Conservation (phyloP, 2,888 invertebrate species). For the Cancer borealis region DNA sequence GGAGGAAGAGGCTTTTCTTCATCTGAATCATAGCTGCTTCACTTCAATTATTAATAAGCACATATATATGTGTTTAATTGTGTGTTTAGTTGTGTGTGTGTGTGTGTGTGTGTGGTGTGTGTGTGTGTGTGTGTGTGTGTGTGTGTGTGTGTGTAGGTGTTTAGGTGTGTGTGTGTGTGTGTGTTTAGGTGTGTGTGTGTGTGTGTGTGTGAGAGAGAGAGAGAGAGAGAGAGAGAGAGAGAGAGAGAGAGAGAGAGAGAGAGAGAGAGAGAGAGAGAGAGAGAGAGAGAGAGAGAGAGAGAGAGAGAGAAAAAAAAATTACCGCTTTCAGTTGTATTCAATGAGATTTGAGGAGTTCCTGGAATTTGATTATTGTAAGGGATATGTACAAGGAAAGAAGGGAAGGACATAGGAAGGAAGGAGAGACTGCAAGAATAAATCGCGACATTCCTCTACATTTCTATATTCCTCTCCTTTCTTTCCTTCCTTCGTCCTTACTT, state of each 20-base stretch:
- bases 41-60: not conserved
- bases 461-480: not conserved
- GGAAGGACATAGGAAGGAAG: not conserved
- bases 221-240: no score
- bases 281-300: conserved; percentile 26
- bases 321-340: not conserved
- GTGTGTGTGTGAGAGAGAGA: no score
- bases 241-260: no score
- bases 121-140: no score
- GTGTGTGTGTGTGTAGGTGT: no score
- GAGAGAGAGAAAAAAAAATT: no score
- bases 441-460: not conserved
- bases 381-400: not conserved
- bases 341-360: not conserved
- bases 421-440: not conserved
- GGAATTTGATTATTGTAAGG: conserved; percentile 24
- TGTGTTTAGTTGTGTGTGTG: no score
- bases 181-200: no score
- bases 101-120: no score
- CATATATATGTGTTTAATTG: no score
- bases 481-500: not conserved
- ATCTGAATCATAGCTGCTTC: not conserved
- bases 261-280: not conserved
- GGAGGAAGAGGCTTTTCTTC: not conserved
- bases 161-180: no score